phyloP scores from a whole-genome alignment of 2,113 vertebrate genomes.

The Oncorhynchus nerka region DNA sequence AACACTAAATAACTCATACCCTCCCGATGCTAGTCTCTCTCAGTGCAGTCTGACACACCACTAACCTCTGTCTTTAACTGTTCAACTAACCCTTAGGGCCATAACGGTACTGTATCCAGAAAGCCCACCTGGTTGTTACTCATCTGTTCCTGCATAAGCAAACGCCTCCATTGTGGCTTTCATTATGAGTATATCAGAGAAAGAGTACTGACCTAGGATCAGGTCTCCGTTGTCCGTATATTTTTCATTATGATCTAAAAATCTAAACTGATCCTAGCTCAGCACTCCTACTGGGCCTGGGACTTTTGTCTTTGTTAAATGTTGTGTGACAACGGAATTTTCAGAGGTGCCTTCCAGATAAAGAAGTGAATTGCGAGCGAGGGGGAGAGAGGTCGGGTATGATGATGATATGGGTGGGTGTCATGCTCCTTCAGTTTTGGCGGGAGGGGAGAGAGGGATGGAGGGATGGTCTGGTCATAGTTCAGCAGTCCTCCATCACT shows the following conservation, averaged over 20 bases:
- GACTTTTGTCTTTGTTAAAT: slow-evolving; percentile 71
- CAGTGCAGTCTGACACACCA: too few relatives aligned
- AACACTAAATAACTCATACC: slow-evolving; percentile 26
- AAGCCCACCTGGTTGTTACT: too few relatives aligned
- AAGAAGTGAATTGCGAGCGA: slow-evolving; percentile 59
- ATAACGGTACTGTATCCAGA: too few relatives aligned
- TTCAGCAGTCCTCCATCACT: slow-evolving; percentile 65
- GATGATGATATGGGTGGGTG: not conserved
- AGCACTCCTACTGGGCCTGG: slow-evolving; percentile 35
- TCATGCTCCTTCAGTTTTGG: not conserved
- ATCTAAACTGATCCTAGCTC: too few relatives aligned
- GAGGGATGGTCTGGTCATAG: slow-evolving; percentile 71
- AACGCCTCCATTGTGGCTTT: too few relatives aligned
- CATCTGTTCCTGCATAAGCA: too few relatives aligned
- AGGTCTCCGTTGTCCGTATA: too few relatives aligned
- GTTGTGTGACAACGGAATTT: slow-evolving; percentile 74
- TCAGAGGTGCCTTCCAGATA: slow-evolving; percentile 68
- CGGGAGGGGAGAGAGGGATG: slow-evolving; percentile 49
- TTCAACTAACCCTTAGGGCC: too few relatives aligned
- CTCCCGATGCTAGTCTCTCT: slow-evolving; percentile 22
- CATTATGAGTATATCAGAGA: too few relatives aligned
- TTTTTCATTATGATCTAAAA: too few relatives aligned
- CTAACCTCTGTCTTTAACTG: too few relatives aligned
- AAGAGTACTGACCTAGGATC: too few relatives aligned
- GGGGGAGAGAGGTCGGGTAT: not conserved